Conservation (phyloP, 2,888 invertebrate genomes). For the Andrena haemorrhoa region DNA sequence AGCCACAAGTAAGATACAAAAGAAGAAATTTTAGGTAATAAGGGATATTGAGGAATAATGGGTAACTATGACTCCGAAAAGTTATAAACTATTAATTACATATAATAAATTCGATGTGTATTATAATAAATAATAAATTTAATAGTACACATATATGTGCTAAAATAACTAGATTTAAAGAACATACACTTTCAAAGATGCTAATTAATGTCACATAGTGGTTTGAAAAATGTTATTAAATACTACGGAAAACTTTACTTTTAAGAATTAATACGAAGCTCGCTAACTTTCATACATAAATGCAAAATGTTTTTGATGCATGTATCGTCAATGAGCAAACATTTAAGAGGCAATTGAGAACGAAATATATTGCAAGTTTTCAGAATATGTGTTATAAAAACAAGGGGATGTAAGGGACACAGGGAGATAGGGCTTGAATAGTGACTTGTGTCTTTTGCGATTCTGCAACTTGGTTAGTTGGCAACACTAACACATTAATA, state of each 20-base stretch:
- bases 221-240: constrained; percentile 12
- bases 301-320: constrained; percentile 56
- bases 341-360: constrained; percentile 16
- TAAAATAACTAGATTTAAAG: not conserved
- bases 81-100: constrained; percentile 22
- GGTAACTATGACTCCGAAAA: constrained; percentile 9
- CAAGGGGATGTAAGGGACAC: constrained; percentile 46
- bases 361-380: constrained; percentile 23
- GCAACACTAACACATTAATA: constrained; percentile 83
- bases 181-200: constrained; percentile 7
- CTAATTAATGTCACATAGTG: constrained; percentile 11
- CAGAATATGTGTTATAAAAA: constrained; percentile 20
- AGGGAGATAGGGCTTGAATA: constrained; percentile 81
- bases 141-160: constrained; percentile 18
- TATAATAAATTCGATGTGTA: constrained; percentile 31
- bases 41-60: constrained; percentile 10
- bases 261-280: constrained; percentile 17
- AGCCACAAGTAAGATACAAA: constrained; percentile 1
- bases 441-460: constrained; percentile 83
- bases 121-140: not conserved
- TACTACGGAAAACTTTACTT: not conserved
- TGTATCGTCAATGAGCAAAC: constrained; percentile 34
- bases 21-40: constrained; percentile 19
- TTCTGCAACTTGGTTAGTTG: constrained; percentile 84
- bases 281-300: constrained; percentile 28